phyloP scores from a whole-genome alignment of 1,140 invertebrate genomes.

The Sycophila sp. region DNA sequence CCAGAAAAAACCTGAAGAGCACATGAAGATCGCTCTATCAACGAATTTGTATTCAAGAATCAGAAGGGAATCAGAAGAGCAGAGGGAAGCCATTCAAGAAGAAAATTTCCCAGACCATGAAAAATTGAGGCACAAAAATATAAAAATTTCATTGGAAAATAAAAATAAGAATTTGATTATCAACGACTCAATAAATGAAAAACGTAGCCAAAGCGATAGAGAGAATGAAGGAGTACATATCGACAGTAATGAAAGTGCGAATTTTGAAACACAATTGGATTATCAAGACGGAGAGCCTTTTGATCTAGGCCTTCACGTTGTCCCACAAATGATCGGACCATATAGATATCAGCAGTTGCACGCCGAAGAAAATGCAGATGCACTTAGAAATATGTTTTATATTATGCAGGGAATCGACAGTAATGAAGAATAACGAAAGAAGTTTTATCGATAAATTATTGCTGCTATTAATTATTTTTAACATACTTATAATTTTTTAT shows the following conservation, averaged over 20 bases:
- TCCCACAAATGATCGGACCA: too few species aligned
- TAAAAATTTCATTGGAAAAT: background rate
- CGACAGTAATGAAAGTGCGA: background rate
- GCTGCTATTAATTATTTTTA: too few species aligned
- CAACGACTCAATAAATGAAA: background rate
- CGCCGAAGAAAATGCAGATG: constrained; percentile 30
- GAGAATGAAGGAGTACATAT: background rate
- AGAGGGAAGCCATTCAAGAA: background rate
- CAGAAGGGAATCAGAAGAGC: background rate
- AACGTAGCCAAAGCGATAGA: background rate
- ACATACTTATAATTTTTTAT: too few species aligned
- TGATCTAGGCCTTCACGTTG: too few species aligned
- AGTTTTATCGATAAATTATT: too few species aligned
- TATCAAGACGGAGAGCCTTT: background rate
- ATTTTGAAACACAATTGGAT: background rate
- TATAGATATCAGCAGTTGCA: constrained; percentile 48
- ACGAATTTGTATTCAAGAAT: too few species aligned
- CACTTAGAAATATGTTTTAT: constrained; percentile 43
- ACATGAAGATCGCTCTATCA: too few species aligned
- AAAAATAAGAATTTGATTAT: background rate
- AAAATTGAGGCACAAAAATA: background rate
- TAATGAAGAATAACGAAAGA: too few species aligned
- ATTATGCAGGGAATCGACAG: constrained; percentile 51
- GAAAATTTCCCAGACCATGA: background rate
- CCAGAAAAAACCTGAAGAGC: background rate